Conservation (phyloP, 1,140 invertebrate genomes). For the Mylabris phalerata region DNA sequence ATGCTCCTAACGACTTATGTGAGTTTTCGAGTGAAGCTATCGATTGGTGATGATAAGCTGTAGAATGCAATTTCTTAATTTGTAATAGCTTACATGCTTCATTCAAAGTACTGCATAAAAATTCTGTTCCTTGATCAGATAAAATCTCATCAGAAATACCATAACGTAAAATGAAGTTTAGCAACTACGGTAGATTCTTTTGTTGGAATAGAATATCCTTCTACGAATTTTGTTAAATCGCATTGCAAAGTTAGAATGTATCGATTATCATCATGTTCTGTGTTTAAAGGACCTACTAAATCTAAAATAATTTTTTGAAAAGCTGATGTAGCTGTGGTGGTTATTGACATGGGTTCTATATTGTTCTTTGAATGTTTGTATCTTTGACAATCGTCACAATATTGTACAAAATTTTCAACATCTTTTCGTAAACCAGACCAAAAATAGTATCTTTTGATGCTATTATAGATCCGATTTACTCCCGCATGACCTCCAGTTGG, state of each 20-base stretch:
- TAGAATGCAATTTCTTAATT: constrained; percentile 26
- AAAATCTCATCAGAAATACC: constrained; percentile 25
- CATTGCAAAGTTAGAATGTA: constrained; percentile 22
- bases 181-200: constrained; percentile 22
- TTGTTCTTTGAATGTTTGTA: constrained; percentile 20
- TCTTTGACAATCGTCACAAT: constrained; percentile 21
- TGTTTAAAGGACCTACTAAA: constrained; percentile 21
- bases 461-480: constrained; percentile 26
- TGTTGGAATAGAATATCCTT: constrained; percentile 17
- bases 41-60: constrained; percentile 30
- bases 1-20: constrained; percentile 26
- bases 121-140: constrained; percentile 25
- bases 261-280: constrained; percentile 18
- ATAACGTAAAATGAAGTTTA: constrained; percentile 23
- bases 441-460: constrained; percentile 24
- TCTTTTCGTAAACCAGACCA: constrained; percentile 8
- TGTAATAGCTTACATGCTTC: constrained; percentile 22
- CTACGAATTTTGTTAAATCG: constrained; percentile 22
- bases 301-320: constrained; percentile 23
- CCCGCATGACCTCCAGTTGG: constrained; percentile 28
- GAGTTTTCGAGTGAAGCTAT: constrained; percentile 26
- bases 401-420: constrained; percentile 19
- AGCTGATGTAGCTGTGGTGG: constrained; percentile 17
- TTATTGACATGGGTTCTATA: constrained; percentile 14
- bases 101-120: constrained; percentile 17